These are phyloP conservation scores for Tetraneura akinire DNA, from an alignment of 1,140 invertebrate species.

Conservation along the genomic window DNA sequence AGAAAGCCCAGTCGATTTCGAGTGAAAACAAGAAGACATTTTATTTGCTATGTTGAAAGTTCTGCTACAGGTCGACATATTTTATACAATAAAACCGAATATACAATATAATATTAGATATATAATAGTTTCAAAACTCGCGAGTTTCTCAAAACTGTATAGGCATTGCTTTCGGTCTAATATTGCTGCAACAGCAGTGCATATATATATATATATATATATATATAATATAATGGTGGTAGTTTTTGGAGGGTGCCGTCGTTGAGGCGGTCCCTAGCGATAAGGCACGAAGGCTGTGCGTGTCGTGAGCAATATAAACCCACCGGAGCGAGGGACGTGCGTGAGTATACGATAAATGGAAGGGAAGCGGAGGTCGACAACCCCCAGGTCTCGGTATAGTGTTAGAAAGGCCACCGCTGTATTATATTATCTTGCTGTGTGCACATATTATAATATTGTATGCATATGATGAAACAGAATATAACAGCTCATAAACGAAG, in stretches of 20 bases:
- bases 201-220: no score
- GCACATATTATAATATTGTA: neutral
- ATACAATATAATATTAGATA: no score
- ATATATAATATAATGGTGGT: no score
- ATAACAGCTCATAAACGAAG: neutral
- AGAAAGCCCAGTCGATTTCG: no score
- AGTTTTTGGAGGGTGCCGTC: constrained; percentile 29
- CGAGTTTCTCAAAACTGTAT: no score
- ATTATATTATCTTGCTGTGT: neutral
- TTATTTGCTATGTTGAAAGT: no score
- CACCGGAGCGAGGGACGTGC: constrained; percentile 16
- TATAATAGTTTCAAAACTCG: neutral
- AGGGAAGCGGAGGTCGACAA: constrained; percentile 39
- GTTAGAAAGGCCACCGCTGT: neutral
- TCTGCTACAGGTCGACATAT: no score
- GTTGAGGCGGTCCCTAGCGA: constrained; percentile 29
- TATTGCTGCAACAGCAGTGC: neutral
- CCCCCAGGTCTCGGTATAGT: neutral
- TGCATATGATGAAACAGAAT: no score
- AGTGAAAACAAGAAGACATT: no score
- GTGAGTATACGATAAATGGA: neutral
- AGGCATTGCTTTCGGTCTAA: neutral
- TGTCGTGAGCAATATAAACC: constrained; percentile 43
- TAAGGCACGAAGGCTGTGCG: constrained; percentile 46
- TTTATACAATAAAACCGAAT: no score